phyloP scores from a whole-genome alignment of 2,888 invertebrate species.

The Eucera pruinosa region DNA sequence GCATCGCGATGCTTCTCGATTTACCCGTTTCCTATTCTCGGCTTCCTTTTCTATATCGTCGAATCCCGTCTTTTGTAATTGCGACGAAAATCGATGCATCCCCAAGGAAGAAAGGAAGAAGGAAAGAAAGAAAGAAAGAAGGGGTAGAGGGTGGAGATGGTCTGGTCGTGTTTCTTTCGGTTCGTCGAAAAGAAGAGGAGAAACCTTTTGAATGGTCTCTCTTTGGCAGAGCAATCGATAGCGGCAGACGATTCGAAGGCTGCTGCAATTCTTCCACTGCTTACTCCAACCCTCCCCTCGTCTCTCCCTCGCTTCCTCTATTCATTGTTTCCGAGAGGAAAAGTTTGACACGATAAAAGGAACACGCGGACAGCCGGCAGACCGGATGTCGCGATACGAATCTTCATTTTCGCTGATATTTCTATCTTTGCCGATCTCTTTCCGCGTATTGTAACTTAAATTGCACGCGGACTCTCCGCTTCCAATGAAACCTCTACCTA shows the following conservation, averaged over 20 bases:
- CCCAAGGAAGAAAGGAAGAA: too few species aligned
- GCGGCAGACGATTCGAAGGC: conserved; percentile 10
- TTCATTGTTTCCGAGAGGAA: conserved; percentile 19
- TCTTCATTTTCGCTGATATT: too few species aligned
- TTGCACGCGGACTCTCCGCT: too few species aligned
- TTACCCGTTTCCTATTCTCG: too few species aligned
- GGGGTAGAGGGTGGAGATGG: too few species aligned
- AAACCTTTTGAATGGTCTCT: conserved; percentile 10
- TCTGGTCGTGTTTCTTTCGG: conserved; percentile 5
- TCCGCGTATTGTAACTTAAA: too few species aligned
- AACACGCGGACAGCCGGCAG: too few species aligned
- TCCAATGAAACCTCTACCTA: too few species aligned
- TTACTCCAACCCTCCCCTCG: not conserved
- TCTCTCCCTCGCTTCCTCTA: not conserved
- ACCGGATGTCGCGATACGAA: too few species aligned
- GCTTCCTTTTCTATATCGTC: not conserved
- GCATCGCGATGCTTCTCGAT: too few species aligned
- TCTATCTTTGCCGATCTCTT: too few species aligned
- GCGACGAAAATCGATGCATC: conserved; percentile 15
- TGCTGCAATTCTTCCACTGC: not conserved
- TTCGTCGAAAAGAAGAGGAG: not conserved
- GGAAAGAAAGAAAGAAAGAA: too few species aligned
- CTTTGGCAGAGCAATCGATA: conserved; percentile 24
- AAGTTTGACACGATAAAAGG: conserved; percentile 20
- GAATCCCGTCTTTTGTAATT: not conserved